A percentile compares a stretch with the other conserved stretches of the same genome.
Evolutionary conservation across 1,140 invertebrate genomes (phyloP).

Genomic region (Polypedilum pembai): DNA sequence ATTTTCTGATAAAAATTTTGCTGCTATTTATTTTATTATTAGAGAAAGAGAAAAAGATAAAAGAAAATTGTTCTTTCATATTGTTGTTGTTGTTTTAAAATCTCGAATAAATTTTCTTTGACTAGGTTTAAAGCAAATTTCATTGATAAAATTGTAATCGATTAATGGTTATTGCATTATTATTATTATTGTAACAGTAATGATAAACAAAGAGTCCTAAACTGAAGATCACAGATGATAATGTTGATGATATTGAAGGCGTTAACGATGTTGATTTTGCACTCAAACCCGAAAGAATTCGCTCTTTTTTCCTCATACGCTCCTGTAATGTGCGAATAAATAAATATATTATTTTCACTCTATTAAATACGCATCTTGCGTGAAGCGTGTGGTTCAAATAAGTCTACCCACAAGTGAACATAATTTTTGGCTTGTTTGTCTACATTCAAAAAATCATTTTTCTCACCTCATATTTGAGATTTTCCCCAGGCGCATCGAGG

Average conservation of each 20-base stretch:
- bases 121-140: background rate
- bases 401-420: no score
- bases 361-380: background rate
- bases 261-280: conserved; percentile 41
- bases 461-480: conserved; percentile 48
- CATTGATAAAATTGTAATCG: background rate
- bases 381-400: background rate
- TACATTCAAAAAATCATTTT: background rate
- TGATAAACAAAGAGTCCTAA: background rate
- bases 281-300: conserved; percentile 51
- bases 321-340: conserved; percentile 35
- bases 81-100: no score
- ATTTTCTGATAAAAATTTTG: no score
- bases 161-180: background rate
- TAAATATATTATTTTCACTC: background rate
- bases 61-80: no score
- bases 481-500: conserved; percentile 58
- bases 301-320: conserved; percentile 47
- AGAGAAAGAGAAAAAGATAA: no score
- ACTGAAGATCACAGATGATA: conserved; percentile 11
- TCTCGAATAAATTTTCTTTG: background rate
- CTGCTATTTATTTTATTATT: no score
- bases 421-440: background rate
- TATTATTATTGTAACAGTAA: background rate
- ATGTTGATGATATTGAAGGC: background rate